A percentile compares a stretch with the other conserved stretches of the same genome.
Evolutionary conservation across 2,888 invertebrate genomes (phyloP).

Genomic region (Notodonta dromedarius): DNA sequence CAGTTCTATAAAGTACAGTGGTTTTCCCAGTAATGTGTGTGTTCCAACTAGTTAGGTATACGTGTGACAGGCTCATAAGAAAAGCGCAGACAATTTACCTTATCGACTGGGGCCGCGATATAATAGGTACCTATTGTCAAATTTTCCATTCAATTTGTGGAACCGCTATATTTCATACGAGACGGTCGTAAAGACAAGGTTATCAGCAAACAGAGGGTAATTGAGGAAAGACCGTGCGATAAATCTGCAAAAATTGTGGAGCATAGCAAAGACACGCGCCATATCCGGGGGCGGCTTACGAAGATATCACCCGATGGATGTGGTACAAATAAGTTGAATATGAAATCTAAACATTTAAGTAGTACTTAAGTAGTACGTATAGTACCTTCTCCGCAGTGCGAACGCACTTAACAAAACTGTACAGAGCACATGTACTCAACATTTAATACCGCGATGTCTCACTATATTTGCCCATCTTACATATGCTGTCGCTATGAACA

Average conservation of each 20-base stretch:
- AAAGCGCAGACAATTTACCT: background rate
- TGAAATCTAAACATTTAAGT: too few species aligned
- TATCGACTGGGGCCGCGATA: background rate
- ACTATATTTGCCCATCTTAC: background rate
- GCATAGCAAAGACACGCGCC: background rate
- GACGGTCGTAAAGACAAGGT: slow-evolving; percentile 6
- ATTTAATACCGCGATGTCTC: background rate
- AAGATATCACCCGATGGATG: background rate
- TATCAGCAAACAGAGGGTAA: slow-evolving; percentile 8
- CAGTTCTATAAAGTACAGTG: background rate
- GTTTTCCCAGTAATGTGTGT: background rate
- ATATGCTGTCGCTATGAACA: background rate
- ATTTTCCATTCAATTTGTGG: slow-evolving; percentile 10
- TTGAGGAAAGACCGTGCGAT: background rate
- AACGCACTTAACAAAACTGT: background rate
- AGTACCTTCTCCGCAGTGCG: background rate
- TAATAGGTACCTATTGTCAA: slow-evolving; percentile 8
- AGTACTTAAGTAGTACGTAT: too few species aligned
- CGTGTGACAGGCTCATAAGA: background rate
- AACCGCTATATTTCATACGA: slow-evolving; percentile 10
- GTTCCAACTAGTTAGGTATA: background rate
- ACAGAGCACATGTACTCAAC: slow-evolving; percentile 1
- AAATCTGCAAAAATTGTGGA: background rate
- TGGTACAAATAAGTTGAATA: background rate
- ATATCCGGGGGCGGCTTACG: background rate